Conservation (phyloP, 2,888 invertebrate species). For the Rugalucina vietnamica region DNA sequence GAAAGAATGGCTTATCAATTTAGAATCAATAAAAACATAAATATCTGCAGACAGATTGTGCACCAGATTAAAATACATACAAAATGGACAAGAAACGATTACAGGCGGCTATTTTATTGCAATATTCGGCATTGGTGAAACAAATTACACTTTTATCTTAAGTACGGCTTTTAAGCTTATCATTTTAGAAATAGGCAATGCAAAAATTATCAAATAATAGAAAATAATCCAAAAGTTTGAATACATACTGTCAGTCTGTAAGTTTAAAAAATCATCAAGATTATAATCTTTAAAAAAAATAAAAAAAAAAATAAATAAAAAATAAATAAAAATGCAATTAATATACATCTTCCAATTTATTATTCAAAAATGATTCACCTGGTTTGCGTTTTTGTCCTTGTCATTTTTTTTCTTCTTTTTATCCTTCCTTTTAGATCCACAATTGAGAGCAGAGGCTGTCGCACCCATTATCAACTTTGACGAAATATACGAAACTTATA, state of each 20-base stretch:
- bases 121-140: neutral
- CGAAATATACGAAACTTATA: conserved; percentile 1
- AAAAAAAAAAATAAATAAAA: no score
- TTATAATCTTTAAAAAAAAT: no score
- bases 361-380: neutral
- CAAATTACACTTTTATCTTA: neutral
- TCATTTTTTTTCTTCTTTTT: conserved; percentile 44
- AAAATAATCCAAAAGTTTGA: neutral
- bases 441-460: conserved; percentile 53
- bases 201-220: neutral
- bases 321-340: neutral
- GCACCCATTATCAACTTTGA: conserved; percentile 50
- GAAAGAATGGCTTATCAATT: neutral
- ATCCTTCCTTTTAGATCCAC: conserved; percentile 56
- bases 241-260: no score
- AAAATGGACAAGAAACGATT: neutral
- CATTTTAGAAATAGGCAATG: neutral
- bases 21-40: conserved; percentile 9
- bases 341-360: neutral
- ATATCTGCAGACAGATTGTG: neutral
- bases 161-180: neutral
- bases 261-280: no score
- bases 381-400: neutral
- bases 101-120: neutral
- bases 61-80: neutral